These are phyloP conservation scores for Heliconius charithonia DNA, from an alignment of 2,888 invertebrate genomes.

Conservation along the genomic window DNA sequence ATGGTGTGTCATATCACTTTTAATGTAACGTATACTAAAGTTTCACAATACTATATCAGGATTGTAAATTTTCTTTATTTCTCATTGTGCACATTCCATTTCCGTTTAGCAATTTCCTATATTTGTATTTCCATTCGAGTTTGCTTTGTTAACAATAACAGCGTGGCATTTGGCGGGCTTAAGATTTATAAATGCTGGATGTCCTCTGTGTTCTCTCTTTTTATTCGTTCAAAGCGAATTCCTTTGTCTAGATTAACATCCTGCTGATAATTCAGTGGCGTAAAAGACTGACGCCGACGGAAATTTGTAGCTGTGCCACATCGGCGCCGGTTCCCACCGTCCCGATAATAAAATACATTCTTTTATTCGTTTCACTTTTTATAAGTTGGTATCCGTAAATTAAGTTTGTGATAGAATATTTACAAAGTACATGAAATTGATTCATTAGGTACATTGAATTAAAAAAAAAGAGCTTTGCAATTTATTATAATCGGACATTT, in stretches of 20 bases:
- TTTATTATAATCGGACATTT: neutral
- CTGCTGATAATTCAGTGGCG: constrained; percentile 58
- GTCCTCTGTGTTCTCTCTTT: constrained; percentile 51
- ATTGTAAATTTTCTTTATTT: constrained; percentile 26
- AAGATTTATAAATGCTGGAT: constrained; percentile 53
- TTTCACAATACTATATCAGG: constrained; percentile 10
- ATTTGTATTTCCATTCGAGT: constrained; percentile 25
- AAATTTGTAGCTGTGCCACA: constrained; percentile 60
- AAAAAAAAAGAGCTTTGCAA: neutral
- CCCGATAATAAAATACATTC: constrained; percentile 30
- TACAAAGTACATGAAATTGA: neutral
- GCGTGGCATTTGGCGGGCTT: constrained; percentile 10
- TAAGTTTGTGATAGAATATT: neutral
- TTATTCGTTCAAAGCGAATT: constrained; percentile 55
- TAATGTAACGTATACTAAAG: constrained; percentile 9
- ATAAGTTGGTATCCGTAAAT: neutral
- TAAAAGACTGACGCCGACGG: constrained; percentile 56
- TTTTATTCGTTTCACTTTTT: neutral
- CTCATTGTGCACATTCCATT: constrained; percentile 23
- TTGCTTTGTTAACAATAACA: constrained; percentile 30
- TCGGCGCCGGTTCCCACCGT: constrained; percentile 53
- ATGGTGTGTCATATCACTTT: neutral
- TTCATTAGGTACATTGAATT: neutral
- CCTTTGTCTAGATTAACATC: constrained; percentile 70
- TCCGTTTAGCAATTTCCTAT: constrained; percentile 22